A percentile compares a stretch with the other conserved stretches of the same genome.
phyloP scores from a whole-genome alignment of 2,888 invertebrate genomes.

The Ctena decussata region DNA sequence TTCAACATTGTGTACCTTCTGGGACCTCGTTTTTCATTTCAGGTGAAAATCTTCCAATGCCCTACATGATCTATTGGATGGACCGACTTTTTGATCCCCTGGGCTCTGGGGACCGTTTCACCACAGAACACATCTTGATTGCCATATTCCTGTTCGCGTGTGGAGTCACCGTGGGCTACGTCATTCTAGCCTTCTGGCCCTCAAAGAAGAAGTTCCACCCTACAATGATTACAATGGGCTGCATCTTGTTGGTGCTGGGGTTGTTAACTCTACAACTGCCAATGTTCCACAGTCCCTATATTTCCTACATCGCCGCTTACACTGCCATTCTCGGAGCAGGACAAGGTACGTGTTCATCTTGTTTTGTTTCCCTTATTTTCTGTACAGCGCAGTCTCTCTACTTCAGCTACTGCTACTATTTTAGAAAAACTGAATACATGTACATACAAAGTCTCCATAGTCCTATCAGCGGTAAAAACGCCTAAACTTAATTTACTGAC shows the following conservation, averaged over 20 bases:
- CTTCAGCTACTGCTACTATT: no score
- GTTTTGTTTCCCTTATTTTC: no score
- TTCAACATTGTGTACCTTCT: no score
- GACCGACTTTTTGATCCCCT: not conserved
- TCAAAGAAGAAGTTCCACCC: slow-evolving; percentile 56
- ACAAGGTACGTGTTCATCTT: slow-evolving; percentile 22
- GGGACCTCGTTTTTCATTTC: not conserved
- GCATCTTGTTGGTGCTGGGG: slow-evolving; percentile 42
- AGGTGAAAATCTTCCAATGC: slow-evolving; percentile 49
- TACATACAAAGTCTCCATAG: no score
- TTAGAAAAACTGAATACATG: no score
- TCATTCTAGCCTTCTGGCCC: slow-evolving; percentile 64
- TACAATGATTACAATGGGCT: slow-evolving; percentile 48
- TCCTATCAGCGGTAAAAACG: no score
- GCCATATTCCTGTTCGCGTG: slow-evolving; percentile 47
- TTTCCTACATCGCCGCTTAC: slow-evolving; percentile 45
- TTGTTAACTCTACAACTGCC: slow-evolving; percentile 51
- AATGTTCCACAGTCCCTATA: slow-evolving; percentile 25
- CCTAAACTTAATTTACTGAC: no score
- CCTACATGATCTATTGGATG: slow-evolving; percentile 44
- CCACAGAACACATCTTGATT: slow-evolving; percentile 41
- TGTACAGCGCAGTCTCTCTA: no score
- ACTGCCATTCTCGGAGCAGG: slow-evolving; percentile 35
- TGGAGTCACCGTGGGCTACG: slow-evolving; percentile 49
- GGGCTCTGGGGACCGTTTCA: slow-evolving; percentile 5